Conservation (phyloP, 2,113 vertebrate genomes). For the Amphiprion ocellaris region DNA sequence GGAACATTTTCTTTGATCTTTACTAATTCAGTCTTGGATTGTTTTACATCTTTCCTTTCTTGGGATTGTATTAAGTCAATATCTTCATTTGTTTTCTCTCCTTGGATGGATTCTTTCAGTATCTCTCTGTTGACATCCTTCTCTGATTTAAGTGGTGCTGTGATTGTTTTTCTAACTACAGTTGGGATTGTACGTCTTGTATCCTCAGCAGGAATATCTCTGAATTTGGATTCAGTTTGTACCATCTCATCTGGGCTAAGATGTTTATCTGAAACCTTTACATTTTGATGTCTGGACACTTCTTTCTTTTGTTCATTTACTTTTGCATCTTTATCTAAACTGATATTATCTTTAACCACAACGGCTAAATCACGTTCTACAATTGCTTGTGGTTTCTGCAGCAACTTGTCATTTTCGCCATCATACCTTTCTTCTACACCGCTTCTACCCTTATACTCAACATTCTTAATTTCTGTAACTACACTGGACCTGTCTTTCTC, state of each 20-base stretch:
- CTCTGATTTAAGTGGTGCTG: conserved; percentile 3
- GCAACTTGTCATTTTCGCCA: neutral
- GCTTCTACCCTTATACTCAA: neutral
- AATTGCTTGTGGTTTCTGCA: conserved; percentile 3
- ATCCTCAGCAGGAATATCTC: neutral
- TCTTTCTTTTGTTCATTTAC: conserved; percentile 35
- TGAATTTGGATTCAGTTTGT: conserved; percentile 10
- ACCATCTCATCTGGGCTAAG: neutral
- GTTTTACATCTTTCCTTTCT: neutral
- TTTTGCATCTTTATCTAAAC: neutral
- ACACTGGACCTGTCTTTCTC: conserved; percentile 14
- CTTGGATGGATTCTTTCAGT: neutral
- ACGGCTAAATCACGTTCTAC: neutral
- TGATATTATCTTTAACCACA: neutral
- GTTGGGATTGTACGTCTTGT: neutral
- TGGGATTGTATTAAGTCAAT: neutral
- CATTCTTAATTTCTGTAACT: neutral
- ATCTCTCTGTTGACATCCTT: neutral
- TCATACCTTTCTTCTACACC: conserved; percentile 11
- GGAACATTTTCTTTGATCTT: neutral
- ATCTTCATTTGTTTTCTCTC: conserved; percentile 4
- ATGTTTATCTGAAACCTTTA: neutral
- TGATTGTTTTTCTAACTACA: neutral
- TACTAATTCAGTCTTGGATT: conserved; percentile 20
- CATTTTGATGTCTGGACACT: neutral